Conservation (phyloP, 2,113 vertebrate genomes). For the Amazona vittata region DNA sequence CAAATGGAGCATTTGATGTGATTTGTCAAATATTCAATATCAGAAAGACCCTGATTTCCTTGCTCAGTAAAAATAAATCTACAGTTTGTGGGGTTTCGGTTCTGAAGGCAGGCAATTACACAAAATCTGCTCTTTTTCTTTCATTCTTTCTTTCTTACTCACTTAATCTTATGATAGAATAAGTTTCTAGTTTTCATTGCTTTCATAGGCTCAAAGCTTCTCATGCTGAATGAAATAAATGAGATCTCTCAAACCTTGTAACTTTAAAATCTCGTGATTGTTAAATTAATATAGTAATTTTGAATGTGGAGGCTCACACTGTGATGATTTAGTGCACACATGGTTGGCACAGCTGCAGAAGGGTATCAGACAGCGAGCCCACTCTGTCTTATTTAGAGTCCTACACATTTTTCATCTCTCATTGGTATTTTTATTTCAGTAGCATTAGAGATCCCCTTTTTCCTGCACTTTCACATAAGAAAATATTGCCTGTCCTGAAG, state of each 20-base stretch:
- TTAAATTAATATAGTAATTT: too few relatives aligned
- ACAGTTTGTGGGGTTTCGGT: background rate
- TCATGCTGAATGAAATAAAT: background rate
- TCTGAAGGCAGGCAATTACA: background rate
- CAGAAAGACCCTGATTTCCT: background rate
- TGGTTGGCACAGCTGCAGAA: background rate
- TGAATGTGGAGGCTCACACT: background rate
- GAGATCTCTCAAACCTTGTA: background rate
- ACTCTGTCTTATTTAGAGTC: background rate
- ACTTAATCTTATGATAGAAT: background rate
- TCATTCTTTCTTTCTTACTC: background rate
- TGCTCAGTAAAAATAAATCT: background rate
- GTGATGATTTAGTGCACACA: background rate
- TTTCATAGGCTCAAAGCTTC: background rate
- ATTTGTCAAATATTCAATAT: background rate
- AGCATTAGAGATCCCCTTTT: background rate
- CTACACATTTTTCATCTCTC: background rate
- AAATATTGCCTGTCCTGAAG: background rate
- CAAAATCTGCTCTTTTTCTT: background rate
- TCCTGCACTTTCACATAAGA: background rate
- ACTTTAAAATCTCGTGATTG: background rate
- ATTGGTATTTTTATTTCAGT: constrained; percentile 3
- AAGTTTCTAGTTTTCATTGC: background rate
- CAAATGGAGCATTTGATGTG: background rate
- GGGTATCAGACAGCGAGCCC: background rate